phyloP scores from a whole-genome alignment of 2,113 vertebrate genomes.

The Corydoras maculifer region DNA sequence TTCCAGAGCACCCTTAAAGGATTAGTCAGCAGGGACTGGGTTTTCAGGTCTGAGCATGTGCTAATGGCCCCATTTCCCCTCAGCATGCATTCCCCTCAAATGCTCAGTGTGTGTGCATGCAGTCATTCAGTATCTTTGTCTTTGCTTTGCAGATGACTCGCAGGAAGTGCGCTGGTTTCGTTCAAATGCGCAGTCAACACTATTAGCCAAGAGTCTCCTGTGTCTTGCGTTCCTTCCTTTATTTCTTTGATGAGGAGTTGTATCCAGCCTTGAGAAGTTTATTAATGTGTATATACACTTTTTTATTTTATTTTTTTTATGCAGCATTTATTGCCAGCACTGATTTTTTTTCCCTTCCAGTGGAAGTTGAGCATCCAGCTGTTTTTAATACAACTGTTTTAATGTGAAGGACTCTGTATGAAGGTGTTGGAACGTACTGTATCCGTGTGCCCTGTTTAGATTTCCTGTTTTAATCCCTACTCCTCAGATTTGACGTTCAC shows the following conservation, averaged over 20 bases:
- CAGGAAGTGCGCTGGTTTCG: constrained; percentile 50
- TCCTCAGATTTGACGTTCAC: background rate
- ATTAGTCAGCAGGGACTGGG: constrained; percentile 26
- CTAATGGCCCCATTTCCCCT: constrained; percentile 24
- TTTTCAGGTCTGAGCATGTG: constrained; percentile 36
- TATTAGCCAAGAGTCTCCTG: constrained; percentile 16
- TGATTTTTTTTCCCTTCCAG: constrained; percentile 43
- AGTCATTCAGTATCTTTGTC: background rate
- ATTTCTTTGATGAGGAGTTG: constrained; percentile 18
- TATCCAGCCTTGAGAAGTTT: background rate
- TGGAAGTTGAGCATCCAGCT: constrained; percentile 45
- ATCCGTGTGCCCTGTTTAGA: background rate
- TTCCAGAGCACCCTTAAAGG: constrained; percentile 23
- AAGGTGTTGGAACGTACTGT: constrained; percentile 42
- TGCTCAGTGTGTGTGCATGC: background rate
- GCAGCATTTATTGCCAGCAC: constrained; percentile 30
- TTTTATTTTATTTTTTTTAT: constrained; percentile 15
- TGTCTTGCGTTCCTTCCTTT: constrained; percentile 26
- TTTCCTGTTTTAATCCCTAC: background rate
- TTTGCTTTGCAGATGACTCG: constrained; percentile 46
- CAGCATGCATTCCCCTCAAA: constrained; percentile 8
- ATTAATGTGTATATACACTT: background rate
- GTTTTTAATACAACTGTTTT: constrained; percentile 41
- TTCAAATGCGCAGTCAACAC: constrained; percentile 23
- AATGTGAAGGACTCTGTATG: constrained; percentile 34